Percentiles rank a stretch among this genome's conserved stretches.
phyloP scores from a whole-genome alignment of 1,140 invertebrate species.

The Platyscapa corneri region DNA sequence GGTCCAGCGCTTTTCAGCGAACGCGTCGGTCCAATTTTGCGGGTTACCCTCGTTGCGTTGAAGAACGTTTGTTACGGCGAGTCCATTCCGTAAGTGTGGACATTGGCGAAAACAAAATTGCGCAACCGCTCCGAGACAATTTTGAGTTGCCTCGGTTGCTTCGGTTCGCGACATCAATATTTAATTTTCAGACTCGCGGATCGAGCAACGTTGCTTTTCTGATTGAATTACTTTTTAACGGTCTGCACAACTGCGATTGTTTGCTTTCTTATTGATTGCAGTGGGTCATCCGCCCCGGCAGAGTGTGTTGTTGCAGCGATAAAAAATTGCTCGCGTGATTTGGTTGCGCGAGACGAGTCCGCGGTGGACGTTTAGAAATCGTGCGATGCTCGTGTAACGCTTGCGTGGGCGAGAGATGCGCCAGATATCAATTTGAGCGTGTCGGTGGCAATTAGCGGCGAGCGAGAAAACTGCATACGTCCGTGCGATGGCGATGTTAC shows the following conservation, averaged over 20 bases:
- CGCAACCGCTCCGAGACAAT: too few relatives aligned
- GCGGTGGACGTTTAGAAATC: too few relatives aligned
- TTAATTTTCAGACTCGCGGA: background rate
- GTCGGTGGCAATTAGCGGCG: slow-evolving; percentile 18
- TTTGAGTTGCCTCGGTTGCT: background rate
- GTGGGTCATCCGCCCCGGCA: too few relatives aligned
- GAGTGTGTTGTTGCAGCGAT: too few relatives aligned
- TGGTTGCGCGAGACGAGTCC: too few relatives aligned
- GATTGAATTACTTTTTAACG: background rate
- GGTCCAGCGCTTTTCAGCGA: too few relatives aligned
- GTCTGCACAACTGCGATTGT: background rate
- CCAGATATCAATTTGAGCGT: background rate
- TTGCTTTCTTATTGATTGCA: background rate
- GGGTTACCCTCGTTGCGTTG: too few relatives aligned
- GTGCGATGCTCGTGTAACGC: background rate
- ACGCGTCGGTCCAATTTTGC: too few relatives aligned
- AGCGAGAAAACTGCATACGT: slow-evolving; percentile 14
- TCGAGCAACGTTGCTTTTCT: background rate
- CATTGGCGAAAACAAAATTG: too few relatives aligned
- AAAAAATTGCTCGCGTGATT: background rate
- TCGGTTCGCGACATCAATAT: background rate
- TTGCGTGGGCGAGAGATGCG: background rate
- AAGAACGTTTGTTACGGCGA: too few relatives aligned
- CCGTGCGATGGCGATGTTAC: too few relatives aligned
- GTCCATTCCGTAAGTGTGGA: too few relatives aligned